phyloP scores from a whole-genome alignment of 2,888 invertebrate genomes.

The Gari tellinella region DNA sequence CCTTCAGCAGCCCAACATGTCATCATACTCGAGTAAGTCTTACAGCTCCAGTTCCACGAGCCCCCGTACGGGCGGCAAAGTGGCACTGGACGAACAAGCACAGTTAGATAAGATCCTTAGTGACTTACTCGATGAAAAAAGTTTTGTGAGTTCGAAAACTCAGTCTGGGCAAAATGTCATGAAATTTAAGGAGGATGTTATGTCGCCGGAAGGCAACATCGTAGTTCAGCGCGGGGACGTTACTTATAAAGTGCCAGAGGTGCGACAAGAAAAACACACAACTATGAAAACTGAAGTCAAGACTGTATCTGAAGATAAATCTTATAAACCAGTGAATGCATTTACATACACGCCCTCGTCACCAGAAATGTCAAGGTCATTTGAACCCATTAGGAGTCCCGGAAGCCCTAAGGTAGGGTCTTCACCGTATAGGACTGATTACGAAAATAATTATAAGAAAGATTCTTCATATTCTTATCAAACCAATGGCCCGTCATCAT shows the following conservation, averaged over 20 bases:
- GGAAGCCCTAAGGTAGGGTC: constrained; percentile 64
- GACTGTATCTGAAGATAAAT: constrained; percentile 59
- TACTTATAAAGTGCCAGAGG: constrained; percentile 75
- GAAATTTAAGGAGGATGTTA: constrained; percentile 70
- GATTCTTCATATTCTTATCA: constrained; percentile 65
- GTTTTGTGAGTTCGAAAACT: constrained; percentile 68
- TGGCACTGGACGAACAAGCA: constrained; percentile 76
- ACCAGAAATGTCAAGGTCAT: constrained; percentile 60
- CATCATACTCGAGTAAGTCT: constrained; percentile 49
- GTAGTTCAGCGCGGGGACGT: constrained; percentile 77
- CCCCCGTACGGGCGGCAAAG: constrained; percentile 58
- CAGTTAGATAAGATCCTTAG: constrained; percentile 83
- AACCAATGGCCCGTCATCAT: constrained; percentile 66
- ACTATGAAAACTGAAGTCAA: constrained; percentile 70
- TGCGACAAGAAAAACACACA: constrained; percentile 73
- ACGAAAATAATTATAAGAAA: constrained; percentile 71
- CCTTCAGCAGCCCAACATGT: constrained; percentile 46
- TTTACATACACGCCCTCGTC: constrained; percentile 78
- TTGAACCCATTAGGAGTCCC: constrained; percentile 56
- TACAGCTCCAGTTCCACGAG: constrained; percentile 47
- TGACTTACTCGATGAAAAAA: constrained; percentile 81
- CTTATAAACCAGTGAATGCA: constrained; percentile 71
- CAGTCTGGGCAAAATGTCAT: constrained; percentile 68
- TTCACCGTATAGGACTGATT: constrained; percentile 78
- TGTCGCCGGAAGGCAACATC: constrained; percentile 69